These are phyloP conservation scores for Diachrysia chrysitis DNA, from an alignment of 2,888 invertebrate genomes.

Conservation along the genomic window DNA sequence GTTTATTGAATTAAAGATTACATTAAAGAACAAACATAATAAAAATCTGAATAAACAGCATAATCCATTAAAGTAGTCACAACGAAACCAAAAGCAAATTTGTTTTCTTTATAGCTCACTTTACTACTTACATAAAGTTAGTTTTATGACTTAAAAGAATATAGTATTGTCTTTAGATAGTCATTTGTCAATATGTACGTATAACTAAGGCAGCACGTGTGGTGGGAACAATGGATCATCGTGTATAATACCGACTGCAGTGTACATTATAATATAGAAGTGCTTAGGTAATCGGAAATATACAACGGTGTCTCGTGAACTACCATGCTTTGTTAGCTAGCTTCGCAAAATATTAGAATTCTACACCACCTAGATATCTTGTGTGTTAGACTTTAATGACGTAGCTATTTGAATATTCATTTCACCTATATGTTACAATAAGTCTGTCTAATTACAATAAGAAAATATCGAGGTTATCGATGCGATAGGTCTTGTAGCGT, in stretches of 20 bases:
- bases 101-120: slow-evolving; percentile 10
- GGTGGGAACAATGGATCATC: slow-evolving; percentile 43
- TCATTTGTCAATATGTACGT: background rate
- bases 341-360: slow-evolving; percentile 35
- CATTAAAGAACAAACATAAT: slow-evolving; percentile 1
- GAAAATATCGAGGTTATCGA: too few species aligned
- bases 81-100: slow-evolving; percentile 26
- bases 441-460: too few species aligned
- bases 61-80: slow-evolving; percentile 22
- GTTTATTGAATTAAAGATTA: background rate
- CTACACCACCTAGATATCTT: slow-evolving; percentile 5
- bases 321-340: slow-evolving; percentile 27
- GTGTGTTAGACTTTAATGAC: background rate
- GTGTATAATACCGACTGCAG: slow-evolving; percentile 8
- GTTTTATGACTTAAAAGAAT: slow-evolving; percentile 17
- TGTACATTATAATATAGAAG: background rate
- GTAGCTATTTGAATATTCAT: background rate
- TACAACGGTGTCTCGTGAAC: slow-evolving; percentile 24
- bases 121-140: background rate
- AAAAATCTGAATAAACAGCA: slow-evolving; percentile 7
- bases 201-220: slow-evolving; percentile 13
- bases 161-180: background rate
- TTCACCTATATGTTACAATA: too few species aligned
- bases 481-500: too few species aligned
- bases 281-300: slow-evolving; percentile 25